phyloP scores from a whole-genome alignment of 2,113 vertebrate genomes.

The Pandion haliaetus region DNA sequence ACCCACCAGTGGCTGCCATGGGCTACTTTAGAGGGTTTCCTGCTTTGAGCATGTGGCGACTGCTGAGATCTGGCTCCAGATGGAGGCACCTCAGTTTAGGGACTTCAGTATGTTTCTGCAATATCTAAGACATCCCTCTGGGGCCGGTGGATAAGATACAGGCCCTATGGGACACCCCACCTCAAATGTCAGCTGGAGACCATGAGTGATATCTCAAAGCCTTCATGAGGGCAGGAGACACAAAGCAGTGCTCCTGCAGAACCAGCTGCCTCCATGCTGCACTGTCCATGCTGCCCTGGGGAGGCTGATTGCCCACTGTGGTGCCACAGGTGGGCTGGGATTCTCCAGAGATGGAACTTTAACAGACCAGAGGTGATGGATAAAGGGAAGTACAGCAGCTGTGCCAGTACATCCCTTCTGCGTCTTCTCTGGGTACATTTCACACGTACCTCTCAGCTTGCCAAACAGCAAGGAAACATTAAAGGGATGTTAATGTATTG shows the following conservation, averaged over 20 bases:
- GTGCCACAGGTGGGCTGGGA: background rate
- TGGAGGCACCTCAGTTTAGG: background rate
- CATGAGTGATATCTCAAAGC: background rate
- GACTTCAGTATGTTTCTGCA: background rate
- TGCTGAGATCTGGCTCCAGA: background rate
- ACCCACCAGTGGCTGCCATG: background rate
- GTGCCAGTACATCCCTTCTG: background rate
- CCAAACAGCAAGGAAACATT: background rate
- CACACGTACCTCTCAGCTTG: background rate
- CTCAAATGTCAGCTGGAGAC: background rate
- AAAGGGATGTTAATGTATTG: background rate
- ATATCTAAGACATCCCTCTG: background rate
- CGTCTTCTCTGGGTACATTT: background rate
- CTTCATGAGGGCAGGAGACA: background rate
- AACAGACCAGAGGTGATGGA: background rate
- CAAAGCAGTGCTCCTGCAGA: background rate
- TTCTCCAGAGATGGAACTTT: background rate
- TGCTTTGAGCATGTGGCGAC: accelerated
- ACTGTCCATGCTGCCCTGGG: accelerated
- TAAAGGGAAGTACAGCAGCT: background rate
- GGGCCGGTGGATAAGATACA: background rate
- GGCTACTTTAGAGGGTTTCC: background rate
- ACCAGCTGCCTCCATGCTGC: background rate
- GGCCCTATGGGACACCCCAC: background rate
- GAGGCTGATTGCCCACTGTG: accelerated